Conservation (phyloP, 64 coral and sea anemone genomes). For the Montipora efflorescens region DNA sequence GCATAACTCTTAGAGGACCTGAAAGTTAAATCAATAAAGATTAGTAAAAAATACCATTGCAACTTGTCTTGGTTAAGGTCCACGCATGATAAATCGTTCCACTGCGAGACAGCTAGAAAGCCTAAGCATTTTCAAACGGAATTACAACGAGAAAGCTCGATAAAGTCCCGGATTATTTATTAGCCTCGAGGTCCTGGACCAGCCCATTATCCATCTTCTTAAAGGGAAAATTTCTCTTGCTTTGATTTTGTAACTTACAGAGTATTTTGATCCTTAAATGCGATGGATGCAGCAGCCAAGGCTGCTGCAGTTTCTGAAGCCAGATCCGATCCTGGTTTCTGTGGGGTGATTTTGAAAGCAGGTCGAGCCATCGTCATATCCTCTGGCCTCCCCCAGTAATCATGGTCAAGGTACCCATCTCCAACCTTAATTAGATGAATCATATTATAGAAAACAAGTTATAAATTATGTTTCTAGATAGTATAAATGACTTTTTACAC, state of each 20-base stretch:
- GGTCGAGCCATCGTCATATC: constrained; percentile 87
- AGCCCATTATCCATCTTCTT: neutral
- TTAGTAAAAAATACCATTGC: too few species aligned
- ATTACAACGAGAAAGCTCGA: too few species aligned
- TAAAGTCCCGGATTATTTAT: too few species aligned
- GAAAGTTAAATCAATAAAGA: neutral
- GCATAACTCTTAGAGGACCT: constrained; percentile 48
- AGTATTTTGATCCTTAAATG: constrained; percentile 40
- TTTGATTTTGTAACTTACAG: constrained; percentile 1
- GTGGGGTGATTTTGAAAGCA: constrained; percentile 79
- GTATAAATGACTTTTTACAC: too few species aligned
- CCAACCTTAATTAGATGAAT: constrained; percentile 62
- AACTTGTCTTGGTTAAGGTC: too few species aligned
- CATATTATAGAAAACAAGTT: neutral
- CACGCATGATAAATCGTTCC: too few species aligned
- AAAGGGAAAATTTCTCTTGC: neutral
- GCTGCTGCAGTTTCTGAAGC: constrained; percentile 93
- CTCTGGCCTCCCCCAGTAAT: constrained; percentile 85
- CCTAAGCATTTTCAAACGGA: too few species aligned
- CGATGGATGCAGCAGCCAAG: constrained; percentile 77
- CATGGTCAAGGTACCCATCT: constrained; percentile 80
- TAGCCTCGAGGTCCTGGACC: too few species aligned
- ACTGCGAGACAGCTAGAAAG: too few species aligned
- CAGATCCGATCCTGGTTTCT: constrained; percentile 87
- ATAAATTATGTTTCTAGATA: neutral